These are phyloP conservation scores for Poecilia gillii DNA, from an alignment of 2,797 vertebrate species.

Conservation along the genomic window DNA sequence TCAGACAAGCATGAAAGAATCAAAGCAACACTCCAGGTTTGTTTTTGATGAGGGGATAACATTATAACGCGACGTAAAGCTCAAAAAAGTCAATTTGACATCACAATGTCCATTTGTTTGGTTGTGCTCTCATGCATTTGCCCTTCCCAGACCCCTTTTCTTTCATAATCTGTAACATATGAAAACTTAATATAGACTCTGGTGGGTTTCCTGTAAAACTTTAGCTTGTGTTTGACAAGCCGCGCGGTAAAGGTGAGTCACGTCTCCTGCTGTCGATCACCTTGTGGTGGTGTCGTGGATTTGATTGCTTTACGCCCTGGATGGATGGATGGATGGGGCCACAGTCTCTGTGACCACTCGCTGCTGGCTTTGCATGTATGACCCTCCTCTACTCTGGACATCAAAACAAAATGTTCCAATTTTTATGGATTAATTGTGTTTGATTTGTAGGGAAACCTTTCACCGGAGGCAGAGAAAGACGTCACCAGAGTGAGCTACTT, in stretches of 20 bases:
- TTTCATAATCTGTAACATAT: neutral
- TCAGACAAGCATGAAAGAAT: too few relatives aligned
- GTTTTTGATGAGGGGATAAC: too few relatives aligned
- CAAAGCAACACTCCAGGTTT: too few relatives aligned
- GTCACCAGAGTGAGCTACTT: conserved; percentile 24
- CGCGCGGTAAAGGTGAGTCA: conserved; percentile 45
- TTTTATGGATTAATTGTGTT: conserved; percentile 20
- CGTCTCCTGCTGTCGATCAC: conserved; percentile 33
- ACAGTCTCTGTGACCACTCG: conserved; percentile 19
- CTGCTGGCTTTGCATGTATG: conserved; percentile 29
- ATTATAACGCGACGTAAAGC: too few relatives aligned
- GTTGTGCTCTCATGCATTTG: neutral
- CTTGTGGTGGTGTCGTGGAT: conserved; percentile 17
- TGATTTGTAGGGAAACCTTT: conserved; percentile 41
- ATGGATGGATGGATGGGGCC: conserved; percentile 28
- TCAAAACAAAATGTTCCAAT: conserved; percentile 30
- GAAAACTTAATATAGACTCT: neutral
- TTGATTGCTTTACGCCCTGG: conserved; percentile 32
- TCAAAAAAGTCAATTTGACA: too few relatives aligned
- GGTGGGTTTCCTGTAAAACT: neutral
- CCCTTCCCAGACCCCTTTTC: neutral
- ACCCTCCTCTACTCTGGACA: conserved; percentile 19
- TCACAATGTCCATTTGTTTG: neutral
- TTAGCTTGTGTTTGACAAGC: neutral
- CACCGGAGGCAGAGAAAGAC: conserved; percentile 38